Conservation (phyloP, 2,113 vertebrate species). For the Eptatretus burgeri region DNA sequence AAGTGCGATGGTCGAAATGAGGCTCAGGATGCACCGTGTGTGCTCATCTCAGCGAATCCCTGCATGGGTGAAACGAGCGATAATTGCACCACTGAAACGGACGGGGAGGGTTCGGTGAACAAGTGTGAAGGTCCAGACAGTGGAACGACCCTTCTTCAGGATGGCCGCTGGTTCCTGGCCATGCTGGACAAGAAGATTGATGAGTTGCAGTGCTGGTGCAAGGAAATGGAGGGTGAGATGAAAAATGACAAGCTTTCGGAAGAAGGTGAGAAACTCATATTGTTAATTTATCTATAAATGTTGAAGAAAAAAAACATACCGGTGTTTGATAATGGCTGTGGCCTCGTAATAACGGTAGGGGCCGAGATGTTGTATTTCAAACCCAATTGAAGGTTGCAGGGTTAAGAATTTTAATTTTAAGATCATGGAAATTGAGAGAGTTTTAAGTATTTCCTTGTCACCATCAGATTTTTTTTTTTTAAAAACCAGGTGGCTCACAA, state of each 20-base stretch:
- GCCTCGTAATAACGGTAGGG: background rate
- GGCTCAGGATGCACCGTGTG: too few relatives aligned
- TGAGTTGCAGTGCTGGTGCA: conserved; percentile 87
- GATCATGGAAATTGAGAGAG: too few relatives aligned
- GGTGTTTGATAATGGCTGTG: background rate
- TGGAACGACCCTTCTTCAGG: conserved; percentile 17
- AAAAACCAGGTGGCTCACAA: background rate
- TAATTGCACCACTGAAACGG: too few relatives aligned
- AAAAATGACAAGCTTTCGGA: conserved; percentile 86
- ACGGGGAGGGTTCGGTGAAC: too few relatives aligned
- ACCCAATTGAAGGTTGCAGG: background rate
- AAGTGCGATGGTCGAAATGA: too few relatives aligned
- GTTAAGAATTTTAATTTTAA: too few relatives aligned
- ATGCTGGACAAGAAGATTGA: conserved; percentile 79
- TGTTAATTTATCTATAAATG: background rate
- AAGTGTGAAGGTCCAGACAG: too few relatives aligned
- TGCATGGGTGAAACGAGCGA: too few relatives aligned
- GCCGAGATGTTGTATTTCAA: background rate
- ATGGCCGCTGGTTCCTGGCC: conserved; percentile 91
- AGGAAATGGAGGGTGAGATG: conserved; percentile 95
- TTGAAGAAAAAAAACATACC: background rate
- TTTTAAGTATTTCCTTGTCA: too few relatives aligned
- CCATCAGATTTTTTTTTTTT: conserved; percentile 5
- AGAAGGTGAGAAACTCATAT: conserved; percentile 35
- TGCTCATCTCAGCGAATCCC: too few relatives aligned